phyloP scores from a whole-genome alignment of 2,797 vertebrate species.

The Chelonia mydas region DNA sequence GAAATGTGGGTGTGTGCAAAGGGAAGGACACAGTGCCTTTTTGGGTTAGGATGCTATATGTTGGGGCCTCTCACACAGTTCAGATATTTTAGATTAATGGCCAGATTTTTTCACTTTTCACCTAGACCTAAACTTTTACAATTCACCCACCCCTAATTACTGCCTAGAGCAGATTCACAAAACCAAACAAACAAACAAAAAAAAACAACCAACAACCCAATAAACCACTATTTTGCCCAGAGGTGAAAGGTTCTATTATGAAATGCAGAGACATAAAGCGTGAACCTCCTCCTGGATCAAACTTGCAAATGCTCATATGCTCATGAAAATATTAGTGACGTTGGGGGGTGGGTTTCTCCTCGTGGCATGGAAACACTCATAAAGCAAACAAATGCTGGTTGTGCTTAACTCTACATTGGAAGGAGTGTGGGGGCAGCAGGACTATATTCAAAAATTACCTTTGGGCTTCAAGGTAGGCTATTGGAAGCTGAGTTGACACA shows the following conservation, averaged over 20 bases:
- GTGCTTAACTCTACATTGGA: neutral
- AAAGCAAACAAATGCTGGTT: neutral
- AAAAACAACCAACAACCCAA: neutral
- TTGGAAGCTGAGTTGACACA: conserved; percentile 62
- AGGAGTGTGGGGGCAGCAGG: conserved; percentile 51
- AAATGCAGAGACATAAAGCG: conserved; percentile 20
- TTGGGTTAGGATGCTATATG: neutral
- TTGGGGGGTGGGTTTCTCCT: neutral
- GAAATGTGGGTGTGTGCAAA: neutral
- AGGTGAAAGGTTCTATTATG: neutral
- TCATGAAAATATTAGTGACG: conserved; percentile 27
- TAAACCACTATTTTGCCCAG: neutral
- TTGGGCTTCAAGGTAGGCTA: conserved; percentile 56
- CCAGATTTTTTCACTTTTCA: neutral
- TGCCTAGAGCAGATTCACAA: neutral
- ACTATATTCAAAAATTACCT: conserved; percentile 46
- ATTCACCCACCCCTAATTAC: neutral
- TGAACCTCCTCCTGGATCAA: conserved; percentile 26
- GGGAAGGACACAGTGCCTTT: neutral
- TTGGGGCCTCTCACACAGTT: neutral
- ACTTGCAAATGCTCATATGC: neutral
- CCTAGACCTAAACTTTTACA: neutral
- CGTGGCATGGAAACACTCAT: conserved; percentile 27
- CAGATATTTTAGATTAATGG: neutral
- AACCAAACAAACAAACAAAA: neutral